These are phyloP conservation scores for Rhinella marina DNA, from an alignment of 2,797 vertebrate species.

Conservation along the genomic window DNA sequence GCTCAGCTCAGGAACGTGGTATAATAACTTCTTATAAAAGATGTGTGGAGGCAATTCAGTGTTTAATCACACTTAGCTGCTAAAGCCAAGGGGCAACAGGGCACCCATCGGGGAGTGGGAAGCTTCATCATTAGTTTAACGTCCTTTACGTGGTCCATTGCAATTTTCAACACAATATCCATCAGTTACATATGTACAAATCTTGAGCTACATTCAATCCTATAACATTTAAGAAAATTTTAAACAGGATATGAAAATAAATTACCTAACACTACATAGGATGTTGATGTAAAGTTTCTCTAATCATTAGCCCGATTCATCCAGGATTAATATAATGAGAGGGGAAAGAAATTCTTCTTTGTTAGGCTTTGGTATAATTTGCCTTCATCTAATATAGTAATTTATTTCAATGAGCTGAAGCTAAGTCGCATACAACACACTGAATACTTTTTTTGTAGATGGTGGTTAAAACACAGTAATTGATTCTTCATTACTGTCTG, in stretches of 20 bases:
- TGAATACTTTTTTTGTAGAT: neutral
- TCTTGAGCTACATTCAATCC: neutral
- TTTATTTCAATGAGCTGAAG: neutral
- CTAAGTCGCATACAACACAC: neutral
- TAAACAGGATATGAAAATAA: neutral
- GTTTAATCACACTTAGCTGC: neutral
- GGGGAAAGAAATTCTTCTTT: neutral
- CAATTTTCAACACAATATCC: neutral
- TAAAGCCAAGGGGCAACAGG: constrained; percentile 10
- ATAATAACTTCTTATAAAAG: constrained; percentile 2
- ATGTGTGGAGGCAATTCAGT: constrained; percentile 21
- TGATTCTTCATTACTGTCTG: too few relatives aligned
- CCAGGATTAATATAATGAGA: neutral
- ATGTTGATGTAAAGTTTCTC: neutral
- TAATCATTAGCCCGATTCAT: neutral
- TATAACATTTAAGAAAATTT: neutral
- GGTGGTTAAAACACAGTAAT: neutral
- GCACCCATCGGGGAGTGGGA: neutral
- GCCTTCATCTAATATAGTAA: neutral
- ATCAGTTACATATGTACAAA: neutral
- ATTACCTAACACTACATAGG: neutral
- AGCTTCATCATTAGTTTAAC: neutral
- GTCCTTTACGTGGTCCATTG: neutral
- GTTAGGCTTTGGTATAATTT: neutral
- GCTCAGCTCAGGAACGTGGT: constrained; percentile 22